These are phyloP conservation scores for Acipenser transmontanus DNA, from an alignment of 2,797 vertebrate genomes.

Conservation along the genomic window DNA sequence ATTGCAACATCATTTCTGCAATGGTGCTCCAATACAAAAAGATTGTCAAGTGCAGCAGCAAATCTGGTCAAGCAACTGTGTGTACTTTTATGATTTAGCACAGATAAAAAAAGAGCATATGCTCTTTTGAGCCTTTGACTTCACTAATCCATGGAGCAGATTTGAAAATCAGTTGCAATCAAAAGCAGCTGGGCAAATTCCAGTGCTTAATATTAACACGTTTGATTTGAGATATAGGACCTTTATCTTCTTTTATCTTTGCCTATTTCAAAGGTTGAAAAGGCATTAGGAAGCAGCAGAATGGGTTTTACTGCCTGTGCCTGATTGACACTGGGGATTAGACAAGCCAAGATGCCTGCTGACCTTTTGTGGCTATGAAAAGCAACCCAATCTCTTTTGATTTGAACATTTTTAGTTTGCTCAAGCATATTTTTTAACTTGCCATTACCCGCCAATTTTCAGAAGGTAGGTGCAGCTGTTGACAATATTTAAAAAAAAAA, in stretches of 20 bases:
- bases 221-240: slow-evolving; percentile 42
- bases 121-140: slow-evolving; percentile 40
- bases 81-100: background rate
- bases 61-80: too few species aligned
- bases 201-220: slow-evolving; percentile 39
- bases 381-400: slow-evolving; percentile 18
- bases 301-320: slow-evolving; percentile 36
- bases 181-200: slow-evolving; percentile 36
- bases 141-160: slow-evolving; percentile 49
- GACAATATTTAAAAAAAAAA: too few species aligned
- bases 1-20: too few species aligned
- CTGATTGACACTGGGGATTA: slow-evolving; percentile 30
- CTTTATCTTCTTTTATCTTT: slow-evolving; percentile 44
- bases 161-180: slow-evolving; percentile 40
- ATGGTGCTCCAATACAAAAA: too few species aligned
- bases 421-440: slow-evolving; percentile 16
- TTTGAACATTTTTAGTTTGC: slow-evolving; percentile 29
- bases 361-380: slow-evolving; percentile 32
- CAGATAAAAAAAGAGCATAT: slow-evolving; percentile 18
- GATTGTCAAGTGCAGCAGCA: too few species aligned
- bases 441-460: too few species aligned
- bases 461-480: too few species aligned
- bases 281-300: slow-evolving; percentile 38
- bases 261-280: slow-evolving; percentile 48
- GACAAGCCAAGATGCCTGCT: slow-evolving; percentile 37